phyloP scores from a whole-genome alignment of 2,797 vertebrate genomes.

The Paedocypris micromegethes region DNA sequence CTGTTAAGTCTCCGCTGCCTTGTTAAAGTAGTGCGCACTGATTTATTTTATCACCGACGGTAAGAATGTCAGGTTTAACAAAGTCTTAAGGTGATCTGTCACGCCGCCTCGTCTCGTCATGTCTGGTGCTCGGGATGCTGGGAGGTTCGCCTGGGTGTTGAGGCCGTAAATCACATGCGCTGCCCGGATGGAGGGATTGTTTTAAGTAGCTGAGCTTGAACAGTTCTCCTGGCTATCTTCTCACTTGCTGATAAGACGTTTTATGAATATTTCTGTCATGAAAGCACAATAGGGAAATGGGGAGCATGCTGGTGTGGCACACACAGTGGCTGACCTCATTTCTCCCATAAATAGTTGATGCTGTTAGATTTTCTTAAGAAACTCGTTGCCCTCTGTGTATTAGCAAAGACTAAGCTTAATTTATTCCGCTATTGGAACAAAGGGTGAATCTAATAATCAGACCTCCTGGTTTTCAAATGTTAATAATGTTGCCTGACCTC shows the following conservation, averaged over 20 bases:
- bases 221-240: conserved; percentile 18
- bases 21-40: conserved; percentile 9
- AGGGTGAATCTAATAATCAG: no score
- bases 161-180: conserved; percentile 23
- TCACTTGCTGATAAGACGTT: conserved; percentile 28
- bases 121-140: conserved; percentile 11
- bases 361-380: no score
- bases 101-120: background rate
- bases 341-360: no score
- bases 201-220: conserved; percentile 18
- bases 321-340: background rate
- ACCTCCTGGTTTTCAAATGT: no score
- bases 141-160: conserved; percentile 7
- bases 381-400: no score
- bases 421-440: no score
- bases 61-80: conserved; percentile 20
- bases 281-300: conserved; percentile 17
- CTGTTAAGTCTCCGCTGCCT: conserved; percentile 10
- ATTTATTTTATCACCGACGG: conserved; percentile 19
- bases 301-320: conserved; percentile 14
- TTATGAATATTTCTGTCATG: conserved; percentile 22
- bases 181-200: conserved; percentile 12
- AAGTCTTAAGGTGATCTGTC: conserved; percentile 27
- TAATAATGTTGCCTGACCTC: no score
- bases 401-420: no score